phyloP scores from a whole-genome alignment of 2,888 invertebrate species.

The Steinernema scapterisci region DNA sequence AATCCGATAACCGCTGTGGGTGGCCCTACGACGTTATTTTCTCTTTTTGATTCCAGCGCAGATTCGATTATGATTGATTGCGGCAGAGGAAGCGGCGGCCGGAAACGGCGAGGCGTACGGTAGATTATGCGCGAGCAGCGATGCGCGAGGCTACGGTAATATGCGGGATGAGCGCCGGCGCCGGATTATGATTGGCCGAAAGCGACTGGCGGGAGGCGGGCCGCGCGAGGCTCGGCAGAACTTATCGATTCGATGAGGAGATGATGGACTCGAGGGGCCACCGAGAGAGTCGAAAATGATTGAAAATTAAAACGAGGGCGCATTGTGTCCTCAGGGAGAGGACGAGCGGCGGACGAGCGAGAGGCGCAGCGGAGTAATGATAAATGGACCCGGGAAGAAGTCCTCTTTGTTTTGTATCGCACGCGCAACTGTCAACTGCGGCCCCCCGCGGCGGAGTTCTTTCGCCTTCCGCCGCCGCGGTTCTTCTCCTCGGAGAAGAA shows the following conservation, averaged over 20 bases:
- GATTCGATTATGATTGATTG: conserved; percentile 26
- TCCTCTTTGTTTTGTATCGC: conserved; percentile 25
- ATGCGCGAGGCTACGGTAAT: conserved; percentile 21
- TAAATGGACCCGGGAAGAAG: conserved; percentile 17
- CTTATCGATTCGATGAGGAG: conserved; percentile 29
- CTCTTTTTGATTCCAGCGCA: conserved; percentile 5
- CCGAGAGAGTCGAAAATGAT: conserved; percentile 2
- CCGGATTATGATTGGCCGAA: conserved; percentile 17
- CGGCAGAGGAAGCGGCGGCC: background rate
- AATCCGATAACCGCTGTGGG: conserved; percentile 15
- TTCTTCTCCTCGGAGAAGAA: background rate
- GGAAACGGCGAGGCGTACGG: conserved; percentile 12
- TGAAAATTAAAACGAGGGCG: conserved; percentile 20
- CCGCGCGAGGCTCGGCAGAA: conserved; percentile 9
- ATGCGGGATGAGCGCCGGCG: background rate
- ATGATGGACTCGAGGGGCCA: background rate
- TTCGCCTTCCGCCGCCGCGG: background rate
- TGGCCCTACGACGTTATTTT: conserved; percentile 19
- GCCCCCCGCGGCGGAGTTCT: conserved; percentile 21
- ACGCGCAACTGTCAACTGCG: conserved; percentile 30
- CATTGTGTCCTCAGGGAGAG: background rate
- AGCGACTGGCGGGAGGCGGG: background rate
- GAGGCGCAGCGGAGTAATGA: conserved; percentile 1
- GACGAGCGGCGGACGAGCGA: background rate
- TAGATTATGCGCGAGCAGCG: conserved; percentile 1